These are phyloP conservation scores for Zenarchopterus dispar DNA, from an alignment of 2,797 vertebrate species.

Conservation along the genomic window DNA sequence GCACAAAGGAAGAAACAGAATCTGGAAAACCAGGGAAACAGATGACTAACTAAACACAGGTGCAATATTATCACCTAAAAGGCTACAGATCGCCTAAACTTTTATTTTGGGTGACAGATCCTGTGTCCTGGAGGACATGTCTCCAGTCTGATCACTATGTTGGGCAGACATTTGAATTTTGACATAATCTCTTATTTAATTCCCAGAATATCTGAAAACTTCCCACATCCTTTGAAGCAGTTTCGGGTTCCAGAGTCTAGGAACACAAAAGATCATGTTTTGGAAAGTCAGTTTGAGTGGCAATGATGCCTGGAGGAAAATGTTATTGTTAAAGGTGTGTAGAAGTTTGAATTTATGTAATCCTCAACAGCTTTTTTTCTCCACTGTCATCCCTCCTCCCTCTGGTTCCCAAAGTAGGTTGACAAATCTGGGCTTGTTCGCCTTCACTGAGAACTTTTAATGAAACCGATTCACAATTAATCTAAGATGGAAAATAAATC, in stretches of 20 bases:
- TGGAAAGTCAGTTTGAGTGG: neutral
- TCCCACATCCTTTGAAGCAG: neutral
- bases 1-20: no score
- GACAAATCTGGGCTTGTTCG: slow-evolving; percentile 21
- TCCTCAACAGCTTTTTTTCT: neutral
- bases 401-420: slow-evolving; percentile 2
- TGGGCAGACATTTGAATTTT: no score
- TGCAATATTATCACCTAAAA: no score
- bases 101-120: no score
- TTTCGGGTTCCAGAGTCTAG: neutral
- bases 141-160: no score
- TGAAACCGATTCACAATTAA: neutral
- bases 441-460: neutral
- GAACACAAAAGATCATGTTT: no score
- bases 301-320: neutral
- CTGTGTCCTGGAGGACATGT: no score
- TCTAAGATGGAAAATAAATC: neutral
- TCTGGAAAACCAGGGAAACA: no score
- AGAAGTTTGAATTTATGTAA: neutral
- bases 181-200: neutral
- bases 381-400: neutral
- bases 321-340: slow-evolving; percentile 1
- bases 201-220: neutral
- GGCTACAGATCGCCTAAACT: no score
- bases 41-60: no score